Evolutionary conservation across 2,113 vertebrate species (phyloP).

Genomic region (Tapirus terrestris): DNA sequence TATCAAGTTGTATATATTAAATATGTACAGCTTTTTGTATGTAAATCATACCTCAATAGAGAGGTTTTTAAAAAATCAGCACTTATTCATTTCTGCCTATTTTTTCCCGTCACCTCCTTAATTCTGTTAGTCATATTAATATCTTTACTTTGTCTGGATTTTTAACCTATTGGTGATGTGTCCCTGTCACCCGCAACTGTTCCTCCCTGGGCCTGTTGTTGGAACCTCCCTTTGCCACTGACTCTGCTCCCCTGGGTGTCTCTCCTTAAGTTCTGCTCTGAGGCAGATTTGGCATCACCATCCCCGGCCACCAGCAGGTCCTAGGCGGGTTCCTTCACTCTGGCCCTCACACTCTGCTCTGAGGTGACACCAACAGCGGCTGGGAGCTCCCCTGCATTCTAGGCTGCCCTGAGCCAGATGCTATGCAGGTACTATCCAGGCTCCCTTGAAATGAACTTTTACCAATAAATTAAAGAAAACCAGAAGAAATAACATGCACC

Average conservation of each 20-base stretch:
- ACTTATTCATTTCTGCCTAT: slow-evolving; percentile 35
- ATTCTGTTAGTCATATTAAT: slow-evolving; percentile 28
- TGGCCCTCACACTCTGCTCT: not conserved
- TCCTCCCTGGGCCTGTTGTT: not conserved
- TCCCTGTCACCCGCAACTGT: not conserved
- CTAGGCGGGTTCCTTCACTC: not conserved
- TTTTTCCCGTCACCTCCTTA: not conserved
- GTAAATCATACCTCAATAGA: not conserved
- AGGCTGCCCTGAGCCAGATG: not conserved
- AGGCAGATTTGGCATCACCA: not conserved
- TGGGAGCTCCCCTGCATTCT: not conserved
- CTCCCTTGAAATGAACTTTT: not conserved
- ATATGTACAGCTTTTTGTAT: not conserved
- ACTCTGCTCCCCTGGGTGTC: not conserved
- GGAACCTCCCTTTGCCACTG: not conserved
- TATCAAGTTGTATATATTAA: not conserved
- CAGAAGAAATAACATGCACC: not conserved
- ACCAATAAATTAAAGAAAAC: slow-evolving; percentile 11
- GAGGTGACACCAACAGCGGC: not conserved
- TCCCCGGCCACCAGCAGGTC: not conserved
- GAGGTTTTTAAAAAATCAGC: not conserved
- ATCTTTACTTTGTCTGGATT: slow-evolving; percentile 20
- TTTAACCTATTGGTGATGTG: not conserved
- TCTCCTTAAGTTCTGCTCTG: not conserved
- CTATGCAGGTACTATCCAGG: not conserved